Evolutionary conservation across 2,113 vertebrate species (phyloP), one percentile per base, ranked within the genome.

Genomic region (Oenanthe oenanthe): DNA sequence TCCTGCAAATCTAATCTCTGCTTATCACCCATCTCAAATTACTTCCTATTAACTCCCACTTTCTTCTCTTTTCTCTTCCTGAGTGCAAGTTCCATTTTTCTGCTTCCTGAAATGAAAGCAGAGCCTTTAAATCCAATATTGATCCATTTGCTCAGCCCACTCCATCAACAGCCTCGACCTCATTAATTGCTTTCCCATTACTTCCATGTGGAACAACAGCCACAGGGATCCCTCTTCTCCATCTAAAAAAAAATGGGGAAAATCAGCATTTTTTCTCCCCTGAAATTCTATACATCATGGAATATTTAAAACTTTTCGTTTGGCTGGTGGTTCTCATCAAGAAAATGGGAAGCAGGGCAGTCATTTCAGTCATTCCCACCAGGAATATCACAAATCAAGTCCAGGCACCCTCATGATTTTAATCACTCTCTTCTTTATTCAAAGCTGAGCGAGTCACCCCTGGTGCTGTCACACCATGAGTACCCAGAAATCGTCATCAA

Each of bases 41-140:
- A 97, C 96, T 97, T 98, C 96, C 97, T 97, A 96, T 94, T 93
- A 53, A 93, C 85, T 92, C 76, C 91, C 36, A 24, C 94, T 42
- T 36, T 82, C 91, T 96, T 95, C 80, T 97, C 84, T 68, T 93
- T 95, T 86, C 51, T 78, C 65, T 61, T 38, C 92, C 84, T 87
- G n/a, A 10, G 2, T 17, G 17, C 38, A 8, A 75, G 85, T 96
- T 95, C 90, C 74, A 89, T 82, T 92, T 88, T 85, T 88, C 65
- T 85, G 88, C 95, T 97, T 96, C 92, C 95, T 88, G 32, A 73
- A 92, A 93, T 2, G 51, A 88, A 48, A 80, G 13, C 19, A 1
- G 63, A 29, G 47, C 20, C 51, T 62, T 32, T 63, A 58, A 89
- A 87, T 32, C 40, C 57, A 18, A 1, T 60, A 93, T 36, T 21